Evolutionary conservation across 2,113 vertebrate genomes (phyloP), one percentile per base, ranked within the genome.

Genomic region (Haplochromis vanheusdeni): DNA sequence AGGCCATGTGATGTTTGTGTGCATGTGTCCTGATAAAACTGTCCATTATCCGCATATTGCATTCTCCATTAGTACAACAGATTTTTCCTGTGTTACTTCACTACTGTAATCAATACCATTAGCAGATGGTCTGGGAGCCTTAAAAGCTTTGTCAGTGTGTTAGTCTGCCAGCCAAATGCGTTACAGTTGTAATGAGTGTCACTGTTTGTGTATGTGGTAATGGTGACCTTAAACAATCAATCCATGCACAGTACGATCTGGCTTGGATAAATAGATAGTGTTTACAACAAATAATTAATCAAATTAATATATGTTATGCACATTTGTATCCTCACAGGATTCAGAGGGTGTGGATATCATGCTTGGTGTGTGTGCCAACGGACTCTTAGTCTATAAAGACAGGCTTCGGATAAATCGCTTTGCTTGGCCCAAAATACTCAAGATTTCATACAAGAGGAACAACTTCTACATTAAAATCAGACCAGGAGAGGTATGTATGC

Each of bases 401-500:
- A 97, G 97, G 91, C 98, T 99, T 51, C 96, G 99, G 93, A 99
- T 99, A 95, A 99, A 99, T 92, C 98, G 98, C 56, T 99, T 99
- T 3, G 99, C 99, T 85, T 99, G 99, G 99, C 99, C 99, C 55
- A 99, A 99, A 96, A 99, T 99, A 92, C 97, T 99, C 87, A 99
- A 99, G 95, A 99, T 99, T 92, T 99, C 98, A 47, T 99, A 99
- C 94, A 99, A 99, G 93, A 96, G 98, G 95, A 99, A 97, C 96
- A 99, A 99, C 95, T 99, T 99, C 95, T 99, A 99, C 94, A 99
- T 99, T 89, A 99, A 99, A 97, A 98, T 99, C 92, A 97, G 99
- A 81, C 99, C 99, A 17, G 98, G 98, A 92, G 98, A 99, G 97
- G 99, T 99, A 95, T 40, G 23, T 28, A 5, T 13, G 6, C 21